Percentiles rank a stretch among this genome's conserved stretches.
These are phyloP conservation scores for Acanthopleura granulata DNA, from an alignment of 2,888 invertebrate genomes.

Conservation along the genomic window DNA sequence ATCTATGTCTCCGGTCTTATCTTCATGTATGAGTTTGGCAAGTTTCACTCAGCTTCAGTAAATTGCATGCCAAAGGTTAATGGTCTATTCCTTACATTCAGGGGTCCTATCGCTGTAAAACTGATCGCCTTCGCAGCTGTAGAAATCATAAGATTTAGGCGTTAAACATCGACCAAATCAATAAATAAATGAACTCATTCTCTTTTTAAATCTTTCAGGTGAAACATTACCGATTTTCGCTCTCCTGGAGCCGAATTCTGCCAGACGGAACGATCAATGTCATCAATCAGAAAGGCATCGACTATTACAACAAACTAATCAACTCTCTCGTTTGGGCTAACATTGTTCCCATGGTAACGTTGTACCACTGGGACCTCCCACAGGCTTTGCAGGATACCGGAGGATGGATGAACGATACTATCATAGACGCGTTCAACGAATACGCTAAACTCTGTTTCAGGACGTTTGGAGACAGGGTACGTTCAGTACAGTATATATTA, in stretches of 20 bases:
- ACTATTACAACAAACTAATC: slow-evolving; percentile 84
- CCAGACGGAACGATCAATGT: slow-evolving; percentile 73
- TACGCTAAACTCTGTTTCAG: slow-evolving; percentile 67
- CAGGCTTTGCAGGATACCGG: slow-evolving; percentile 70
- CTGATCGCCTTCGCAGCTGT: no score
- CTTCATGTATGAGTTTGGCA: no score
- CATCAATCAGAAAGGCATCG: slow-evolving; percentile 79
- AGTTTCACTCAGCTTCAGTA: no score
- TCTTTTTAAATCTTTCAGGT: neutral
- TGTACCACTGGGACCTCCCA: slow-evolving; percentile 71
- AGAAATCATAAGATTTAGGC: no score
- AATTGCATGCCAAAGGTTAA: no score
- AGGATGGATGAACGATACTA: slow-evolving; percentile 61
- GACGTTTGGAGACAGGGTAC: slow-evolving; percentile 67
- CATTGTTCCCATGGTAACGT: slow-evolving; percentile 76
- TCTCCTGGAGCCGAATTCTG: slow-evolving; percentile 82
- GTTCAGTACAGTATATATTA: slow-evolving; percentile 15
- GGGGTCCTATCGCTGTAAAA: no score
- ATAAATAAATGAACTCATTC: no score
- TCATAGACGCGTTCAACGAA: slow-evolving; percentile 63
- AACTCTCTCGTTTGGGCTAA: slow-evolving; percentile 76
- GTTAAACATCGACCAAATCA: no score
- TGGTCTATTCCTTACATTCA: no score
- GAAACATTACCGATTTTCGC: slow-evolving; percentile 69
- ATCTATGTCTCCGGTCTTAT: no score